A percentile compares a stretch with the other conserved stretches of the same genome.
Conservation (phyloP, 2,113 vertebrate genomes). For the Lophotis ruficrista region DNA sequence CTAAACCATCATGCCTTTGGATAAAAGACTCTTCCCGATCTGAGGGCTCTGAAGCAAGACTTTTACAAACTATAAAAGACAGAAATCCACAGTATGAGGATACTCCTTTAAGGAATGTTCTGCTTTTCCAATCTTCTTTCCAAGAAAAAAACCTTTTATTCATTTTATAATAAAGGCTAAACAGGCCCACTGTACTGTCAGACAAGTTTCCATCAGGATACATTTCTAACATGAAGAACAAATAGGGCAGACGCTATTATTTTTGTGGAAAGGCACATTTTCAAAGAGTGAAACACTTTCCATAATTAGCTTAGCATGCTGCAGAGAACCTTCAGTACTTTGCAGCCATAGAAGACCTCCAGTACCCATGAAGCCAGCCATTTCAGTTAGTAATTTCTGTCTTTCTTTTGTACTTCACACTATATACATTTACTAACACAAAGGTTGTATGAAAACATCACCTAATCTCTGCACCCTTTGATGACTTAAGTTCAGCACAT, state of each 20-base stretch:
- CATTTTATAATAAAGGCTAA: background rate
- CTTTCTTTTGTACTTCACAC: background rate
- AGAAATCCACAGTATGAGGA: background rate
- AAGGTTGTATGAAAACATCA: background rate
- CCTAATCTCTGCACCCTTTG: background rate
- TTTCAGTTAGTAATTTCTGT: background rate
- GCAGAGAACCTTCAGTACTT: background rate
- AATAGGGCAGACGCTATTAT: background rate
- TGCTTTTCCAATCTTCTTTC: background rate
- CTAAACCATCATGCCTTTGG: background rate
- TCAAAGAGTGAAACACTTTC: background rate
- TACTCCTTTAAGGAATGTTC: background rate
- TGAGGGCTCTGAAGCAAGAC: background rate
- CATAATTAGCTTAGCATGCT: rapidly evolving
- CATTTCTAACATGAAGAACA: background rate
- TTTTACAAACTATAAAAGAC: background rate
- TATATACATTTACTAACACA: background rate
- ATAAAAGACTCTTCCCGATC: background rate
- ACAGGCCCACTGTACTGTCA: background rate
- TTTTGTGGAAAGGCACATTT: background rate
- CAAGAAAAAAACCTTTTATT: background rate
- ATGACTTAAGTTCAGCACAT: background rate
- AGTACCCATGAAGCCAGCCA: background rate
- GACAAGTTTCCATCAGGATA: background rate
- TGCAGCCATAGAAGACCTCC: background rate